phyloP scores from a whole-genome alignment of 2,888 invertebrate genomes.

The Aphodius sticticus region DNA sequence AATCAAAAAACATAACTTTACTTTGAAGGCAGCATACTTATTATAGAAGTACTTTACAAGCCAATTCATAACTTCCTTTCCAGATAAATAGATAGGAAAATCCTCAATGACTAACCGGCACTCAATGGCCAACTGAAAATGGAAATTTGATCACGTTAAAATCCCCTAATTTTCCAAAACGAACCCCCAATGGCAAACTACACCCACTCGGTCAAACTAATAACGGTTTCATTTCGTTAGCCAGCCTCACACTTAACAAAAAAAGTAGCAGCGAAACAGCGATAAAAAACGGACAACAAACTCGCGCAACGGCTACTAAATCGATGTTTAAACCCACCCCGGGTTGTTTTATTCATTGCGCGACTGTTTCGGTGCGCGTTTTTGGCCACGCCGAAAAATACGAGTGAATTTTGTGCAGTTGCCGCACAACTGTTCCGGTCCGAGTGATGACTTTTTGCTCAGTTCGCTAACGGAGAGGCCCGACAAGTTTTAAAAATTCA shows the following conservation, averaged over 20 bases:
- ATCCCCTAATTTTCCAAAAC: not conserved
- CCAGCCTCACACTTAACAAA: not conserved
- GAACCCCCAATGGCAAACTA: not conserved
- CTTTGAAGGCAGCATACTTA: too few species aligned
- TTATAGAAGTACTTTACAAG: too few species aligned
- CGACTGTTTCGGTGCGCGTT: not conserved
- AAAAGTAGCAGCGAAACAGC: not conserved
- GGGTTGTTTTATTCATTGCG: not conserved
- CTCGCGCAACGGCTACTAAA: not conserved
- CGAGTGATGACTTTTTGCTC: not conserved
- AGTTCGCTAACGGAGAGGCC: not conserved
- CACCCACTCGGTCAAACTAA: not conserved
- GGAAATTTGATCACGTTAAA: not conserved
- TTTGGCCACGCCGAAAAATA: not conserved
- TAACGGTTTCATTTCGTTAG: not conserved
- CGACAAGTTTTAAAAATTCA: not conserved
- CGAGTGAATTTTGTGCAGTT: not conserved
- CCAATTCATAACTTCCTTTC: too few species aligned
- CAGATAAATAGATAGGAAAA: too few species aligned
- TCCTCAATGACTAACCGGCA: too few species aligned
- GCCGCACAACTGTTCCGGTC: not conserved
- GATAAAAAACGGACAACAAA: not conserved
- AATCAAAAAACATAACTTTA: not conserved
- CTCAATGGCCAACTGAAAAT: not conserved
- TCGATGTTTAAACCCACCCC: not conserved